Base-by-base conservation (phyloP, 2,113 vertebrate genomes). In the Onychostruthus taczanowskii region DNA sequence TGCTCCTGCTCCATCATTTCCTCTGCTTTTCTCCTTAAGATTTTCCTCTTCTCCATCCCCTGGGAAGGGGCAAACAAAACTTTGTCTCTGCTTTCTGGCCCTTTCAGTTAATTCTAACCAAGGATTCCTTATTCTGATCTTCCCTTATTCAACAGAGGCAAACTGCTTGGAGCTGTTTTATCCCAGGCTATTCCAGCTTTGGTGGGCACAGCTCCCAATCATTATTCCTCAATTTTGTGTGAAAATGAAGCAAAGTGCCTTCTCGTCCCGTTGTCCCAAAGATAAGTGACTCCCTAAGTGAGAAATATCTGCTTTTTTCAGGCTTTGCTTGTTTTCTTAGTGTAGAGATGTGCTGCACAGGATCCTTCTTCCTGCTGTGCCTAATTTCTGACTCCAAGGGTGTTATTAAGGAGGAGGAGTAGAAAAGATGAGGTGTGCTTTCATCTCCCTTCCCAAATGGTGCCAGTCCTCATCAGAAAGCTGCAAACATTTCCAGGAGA, bases 351-450 rank as follows among this genome's bases (percentile, higher is more conserved):
- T 59, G 69, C 86, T 81, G 73, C 58, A 44, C 69, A 59, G 69
- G 76, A 72, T 70, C 76, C 87, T 93, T 75, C 73, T 67, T 66
- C 93, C 91, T 53, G 88, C 96, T 95, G 89, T 63, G 93, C 77
- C 50, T 89, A 52, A 93, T 81, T 97, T 91, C 77, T 92, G 59
- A 87, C 94, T 87, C 47, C 76, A 83, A 89, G 66, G 92, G 37
- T 87, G 50, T 94, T 66, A 94, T 95, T 96, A 96, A 95, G 76
- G 35, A 94, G 94, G 93, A 92, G 90, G 92, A 89, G 88, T 21
- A 66, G 91, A 70, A 89, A 90, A 82, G 68, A 84, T 53, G 67
- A 75, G 79, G 73, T 94, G 90, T 55, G 44, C 93, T 96, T 95
- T 96, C 82, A 94, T 94, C 89, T 90, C 41, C 23, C 0, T 87